Conservation (phyloP, 2,113 vertebrate species). For the Passer montanus region DNA sequence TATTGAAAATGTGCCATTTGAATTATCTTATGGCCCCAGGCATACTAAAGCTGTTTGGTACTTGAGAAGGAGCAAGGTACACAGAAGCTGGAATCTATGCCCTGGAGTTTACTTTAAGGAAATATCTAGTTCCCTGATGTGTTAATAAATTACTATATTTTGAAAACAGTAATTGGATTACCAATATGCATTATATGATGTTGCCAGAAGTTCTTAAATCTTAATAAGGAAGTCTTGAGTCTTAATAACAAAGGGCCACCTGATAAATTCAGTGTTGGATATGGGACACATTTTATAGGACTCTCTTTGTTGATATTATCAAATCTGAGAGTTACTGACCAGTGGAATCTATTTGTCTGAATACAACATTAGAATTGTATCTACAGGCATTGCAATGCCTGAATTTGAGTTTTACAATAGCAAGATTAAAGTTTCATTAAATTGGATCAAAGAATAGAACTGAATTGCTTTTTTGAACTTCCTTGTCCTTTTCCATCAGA, state of each 20-base stretch:
- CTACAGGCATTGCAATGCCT: neutral
- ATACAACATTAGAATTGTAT: neutral
- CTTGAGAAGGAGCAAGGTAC: neutral
- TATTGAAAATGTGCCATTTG: neutral
- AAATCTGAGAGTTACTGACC: neutral
- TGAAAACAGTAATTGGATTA: neutral
- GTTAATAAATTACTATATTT: neutral
- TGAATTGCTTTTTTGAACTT: neutral
- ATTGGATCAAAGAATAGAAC: neutral
- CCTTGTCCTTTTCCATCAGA: neutral
- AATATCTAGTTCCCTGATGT: neutral
- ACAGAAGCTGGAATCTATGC: neutral
- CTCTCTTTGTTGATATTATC: neutral
- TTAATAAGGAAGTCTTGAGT: neutral
- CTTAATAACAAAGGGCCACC: neutral
- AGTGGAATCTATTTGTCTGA: neutral
- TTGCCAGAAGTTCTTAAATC: neutral
- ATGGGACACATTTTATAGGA: neutral
- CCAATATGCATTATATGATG: neutral
- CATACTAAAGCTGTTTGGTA: neutral
- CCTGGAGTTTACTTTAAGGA: neutral
- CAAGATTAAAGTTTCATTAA: conserved; percentile 13
- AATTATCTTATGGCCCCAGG: neutral
- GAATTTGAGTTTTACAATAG: neutral
- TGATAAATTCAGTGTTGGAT: neutral